These are phyloP conservation scores for Centrocercus urophasianus DNA, from an alignment of 2,113 vertebrate species.

Conservation along the genomic window DNA sequence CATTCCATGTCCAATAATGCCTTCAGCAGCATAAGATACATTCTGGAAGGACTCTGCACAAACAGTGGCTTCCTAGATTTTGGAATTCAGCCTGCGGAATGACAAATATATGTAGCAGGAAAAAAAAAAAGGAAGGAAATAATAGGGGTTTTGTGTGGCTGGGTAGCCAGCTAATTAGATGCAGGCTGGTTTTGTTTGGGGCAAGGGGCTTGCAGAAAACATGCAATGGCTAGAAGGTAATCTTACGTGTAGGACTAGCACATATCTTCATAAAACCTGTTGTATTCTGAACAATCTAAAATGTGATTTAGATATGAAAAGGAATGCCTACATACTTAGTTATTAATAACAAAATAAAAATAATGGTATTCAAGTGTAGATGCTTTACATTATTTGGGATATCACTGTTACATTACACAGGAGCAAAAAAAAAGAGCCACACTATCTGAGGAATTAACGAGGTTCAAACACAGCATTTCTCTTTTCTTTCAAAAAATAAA, in stretches of 20 bases:
- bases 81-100: constrained; percentile 27
- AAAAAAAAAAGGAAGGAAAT: background rate
- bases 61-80: background rate
- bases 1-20: constrained; percentile 8
- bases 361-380: fast-evolving
- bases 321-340: background rate
- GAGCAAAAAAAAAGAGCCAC: background rate
- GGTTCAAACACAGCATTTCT: background rate
- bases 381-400: background rate
- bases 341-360: background rate
- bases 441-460: background rate
- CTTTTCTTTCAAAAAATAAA: background rate
- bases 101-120: background rate
- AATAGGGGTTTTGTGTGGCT: background rate
- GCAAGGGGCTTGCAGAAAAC: background rate
- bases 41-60: constrained; percentile 14
- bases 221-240: background rate
- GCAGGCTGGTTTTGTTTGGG: background rate
- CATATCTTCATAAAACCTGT: background rate
- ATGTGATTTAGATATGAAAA: background rate
- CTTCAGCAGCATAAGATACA: constrained; percentile 3
- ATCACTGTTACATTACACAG: background rate
- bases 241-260: background rate
- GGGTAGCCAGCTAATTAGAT: background rate
- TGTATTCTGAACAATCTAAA: background rate